Evolutionary conservation across 2,888 invertebrate species (phyloP).

Genomic region (Barypeithes pellucidus): DNA sequence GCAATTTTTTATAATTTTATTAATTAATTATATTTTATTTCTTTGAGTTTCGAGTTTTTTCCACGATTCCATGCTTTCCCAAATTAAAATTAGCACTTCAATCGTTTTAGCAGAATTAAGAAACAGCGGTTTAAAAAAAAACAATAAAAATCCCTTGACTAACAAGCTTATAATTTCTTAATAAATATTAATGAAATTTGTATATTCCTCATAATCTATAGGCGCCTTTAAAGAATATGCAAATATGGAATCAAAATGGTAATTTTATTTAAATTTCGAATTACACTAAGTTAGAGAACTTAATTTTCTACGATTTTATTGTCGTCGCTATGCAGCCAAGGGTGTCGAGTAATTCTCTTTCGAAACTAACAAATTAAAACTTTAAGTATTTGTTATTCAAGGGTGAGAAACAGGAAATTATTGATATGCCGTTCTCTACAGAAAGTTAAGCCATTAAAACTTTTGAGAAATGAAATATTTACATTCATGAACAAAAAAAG

Average conservation of each 20-base stretch:
- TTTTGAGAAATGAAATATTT: background rate
- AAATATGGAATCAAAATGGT: conserved; percentile 52
- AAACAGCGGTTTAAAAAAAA: background rate
- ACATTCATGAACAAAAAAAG: too few species aligned
- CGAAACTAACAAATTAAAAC: conserved; percentile 36
- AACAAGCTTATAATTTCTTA: conserved; percentile 44
- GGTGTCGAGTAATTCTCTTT: conserved; percentile 29
- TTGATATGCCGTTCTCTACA: conserved; percentile 29
- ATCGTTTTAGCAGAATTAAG: background rate
- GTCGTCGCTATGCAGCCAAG: conserved; percentile 32
- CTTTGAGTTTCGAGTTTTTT: too few species aligned
- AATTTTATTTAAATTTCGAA: conserved; percentile 50
- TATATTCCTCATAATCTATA: conserved; percentile 44
- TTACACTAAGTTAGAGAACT: conserved; percentile 44
- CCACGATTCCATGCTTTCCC: background rate
- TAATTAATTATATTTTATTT: too few species aligned
- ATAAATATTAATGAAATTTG: conserved; percentile 52
- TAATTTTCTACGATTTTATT: conserved; percentile 49
- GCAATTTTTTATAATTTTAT: too few species aligned
- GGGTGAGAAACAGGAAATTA: conserved; percentile 33
- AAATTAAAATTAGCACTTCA: background rate
- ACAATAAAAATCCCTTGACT: conserved; percentile 22
- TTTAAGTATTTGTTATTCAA: conserved; percentile 36
- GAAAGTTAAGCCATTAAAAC: conserved; percentile 40
- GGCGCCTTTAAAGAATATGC: conserved; percentile 48